Base-by-base conservation (phyloP, 2,113 vertebrate species). In the Brachionichthys hirsutus region DNA sequence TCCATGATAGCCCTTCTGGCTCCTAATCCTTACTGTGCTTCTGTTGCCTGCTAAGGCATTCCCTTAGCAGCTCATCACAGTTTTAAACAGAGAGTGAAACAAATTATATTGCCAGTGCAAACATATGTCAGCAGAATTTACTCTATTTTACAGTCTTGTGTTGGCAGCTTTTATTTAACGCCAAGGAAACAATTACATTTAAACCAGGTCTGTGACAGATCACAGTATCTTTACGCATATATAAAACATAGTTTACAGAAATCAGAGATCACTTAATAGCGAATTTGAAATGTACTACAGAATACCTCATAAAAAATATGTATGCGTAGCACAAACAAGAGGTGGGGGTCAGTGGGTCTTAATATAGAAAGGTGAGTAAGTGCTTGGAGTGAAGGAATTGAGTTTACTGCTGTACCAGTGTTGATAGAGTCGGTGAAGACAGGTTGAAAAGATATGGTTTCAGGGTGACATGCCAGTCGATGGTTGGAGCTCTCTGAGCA, bases 391-490 rank as follows among this genome's bases (percentile, higher is more conserved):
- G 50, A 13, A 70, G 82, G 67, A 66, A 71, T 67, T 67, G 57
- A 16, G 36, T 63, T 78, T 74, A 74, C 73, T 66, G 51, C 72
- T 67, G 81, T 6, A 61, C 42, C 41, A 9, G 81, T 78, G 81
- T 81, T 85, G 85, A 87, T 35, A n/a, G 84, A 87, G 62, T 59
- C 43, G 61, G 68, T 78, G 81, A 80, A 73, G 83, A 87, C 81
- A 87, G 63, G 63, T 70, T 50, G 57, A 45, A 30, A 17, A 75
- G 68, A 70, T 87, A 54, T 6, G 52, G 77, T 84, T 73, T 81
- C 78, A 84, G 60, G 54, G 38, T 71, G 65, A 83, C 72, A 76
- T 59, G 50, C 50, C 38, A 6, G 15, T 20, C 61, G 18, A 3
- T 48, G 57, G 46, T 47, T 5, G 40, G 34, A 64, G 53, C 52